Percentiles rank a stretch among this genome's conserved stretches.
Evolutionary conservation across 2,113 vertebrate species (phyloP).

Genomic region (Poeciliopsis turrubarensis): DNA sequence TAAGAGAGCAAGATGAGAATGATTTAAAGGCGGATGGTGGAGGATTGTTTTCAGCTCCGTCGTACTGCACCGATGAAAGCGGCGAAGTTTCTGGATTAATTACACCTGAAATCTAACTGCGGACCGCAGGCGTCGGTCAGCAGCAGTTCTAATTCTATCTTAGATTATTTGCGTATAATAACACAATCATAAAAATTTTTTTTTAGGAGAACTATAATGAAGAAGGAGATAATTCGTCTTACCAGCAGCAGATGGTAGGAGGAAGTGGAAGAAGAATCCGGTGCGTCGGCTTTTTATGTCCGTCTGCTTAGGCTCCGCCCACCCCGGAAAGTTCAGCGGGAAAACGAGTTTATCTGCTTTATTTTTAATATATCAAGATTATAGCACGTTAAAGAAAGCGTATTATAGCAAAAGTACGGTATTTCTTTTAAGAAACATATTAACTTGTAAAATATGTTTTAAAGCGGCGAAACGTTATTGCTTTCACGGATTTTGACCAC

Average conservation of each 20-base stretch:
- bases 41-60: constrained; percentile 16
- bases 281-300: constrained; percentile 24
- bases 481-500: neutral
- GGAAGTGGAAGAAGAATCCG: constrained; percentile 13
- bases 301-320: constrained; percentile 31
- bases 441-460: too few relatives aligned
- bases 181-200: fast-evolving
- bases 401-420: neutral
- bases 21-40: constrained; percentile 27
- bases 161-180: neutral
- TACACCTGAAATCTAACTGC: fast-evolving
- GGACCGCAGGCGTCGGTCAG: neutral
- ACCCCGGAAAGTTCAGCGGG: neutral
- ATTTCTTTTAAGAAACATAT: neutral
- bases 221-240: neutral
- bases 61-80: fast-evolving
- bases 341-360: neutral
- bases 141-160: neutral
- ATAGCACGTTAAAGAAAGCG: neutral
- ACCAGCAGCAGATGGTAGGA: fast-evolving
- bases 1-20: fast-evolving
- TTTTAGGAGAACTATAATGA: neutral
- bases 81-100: neutral
- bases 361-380: neutral
- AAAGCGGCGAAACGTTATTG: neutral